A percentile compares a stretch with the other conserved stretches of the same genome.
Evolutionary conservation across 2,888 invertebrate species (phyloP).

Genomic region (Diaprepes abbreviatus): DNA sequence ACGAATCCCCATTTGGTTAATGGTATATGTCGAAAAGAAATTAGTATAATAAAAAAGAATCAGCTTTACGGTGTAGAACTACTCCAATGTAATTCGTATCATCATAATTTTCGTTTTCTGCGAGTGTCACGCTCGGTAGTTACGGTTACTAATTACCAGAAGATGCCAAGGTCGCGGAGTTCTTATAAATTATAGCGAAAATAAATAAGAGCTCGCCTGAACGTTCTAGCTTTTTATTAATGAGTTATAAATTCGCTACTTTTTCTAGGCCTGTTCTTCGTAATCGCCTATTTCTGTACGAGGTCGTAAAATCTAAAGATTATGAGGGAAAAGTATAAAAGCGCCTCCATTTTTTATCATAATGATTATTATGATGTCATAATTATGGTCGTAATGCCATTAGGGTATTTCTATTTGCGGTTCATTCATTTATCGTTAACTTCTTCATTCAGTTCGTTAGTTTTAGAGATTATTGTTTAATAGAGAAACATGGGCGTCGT

Average conservation of each 20-base stretch:
- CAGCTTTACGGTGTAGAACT: neutral
- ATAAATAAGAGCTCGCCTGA: slow-evolving; percentile 11
- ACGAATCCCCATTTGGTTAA: slow-evolving; percentile 9
- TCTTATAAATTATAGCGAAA: slow-evolving; percentile 18
- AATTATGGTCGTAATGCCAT: slow-evolving; percentile 9
- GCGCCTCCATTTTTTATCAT: neutral
- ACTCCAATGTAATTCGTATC: slow-evolving; percentile 11
- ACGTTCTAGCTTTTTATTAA: slow-evolving; percentile 21
- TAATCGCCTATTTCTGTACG: slow-evolving; percentile 16
- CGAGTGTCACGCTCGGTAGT: slow-evolving; percentile 19
- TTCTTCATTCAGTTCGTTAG: too few relatives aligned
- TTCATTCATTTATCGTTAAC: slow-evolving; percentile 10
- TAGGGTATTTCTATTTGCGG: neutral
- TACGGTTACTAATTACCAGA: slow-evolving; percentile 7
- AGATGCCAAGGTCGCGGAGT: slow-evolving; percentile 2
- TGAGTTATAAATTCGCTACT: slow-evolving; percentile 19
- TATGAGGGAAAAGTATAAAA: neutral
- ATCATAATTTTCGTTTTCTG: slow-evolving; percentile 16
- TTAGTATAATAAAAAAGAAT: slow-evolving; percentile 13
- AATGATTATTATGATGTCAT: slow-evolving; percentile 16
- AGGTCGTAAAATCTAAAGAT: slow-evolving; percentile 5
- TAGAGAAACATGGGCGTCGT: too few relatives aligned
- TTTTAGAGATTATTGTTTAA: too few relatives aligned
- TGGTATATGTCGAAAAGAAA: slow-evolving; percentile 13
- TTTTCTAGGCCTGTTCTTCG: slow-evolving; percentile 11